Base-by-base conservation (phyloP, 1,140 invertebrate species). In the Tetranychus cinnabarinus region DNA sequence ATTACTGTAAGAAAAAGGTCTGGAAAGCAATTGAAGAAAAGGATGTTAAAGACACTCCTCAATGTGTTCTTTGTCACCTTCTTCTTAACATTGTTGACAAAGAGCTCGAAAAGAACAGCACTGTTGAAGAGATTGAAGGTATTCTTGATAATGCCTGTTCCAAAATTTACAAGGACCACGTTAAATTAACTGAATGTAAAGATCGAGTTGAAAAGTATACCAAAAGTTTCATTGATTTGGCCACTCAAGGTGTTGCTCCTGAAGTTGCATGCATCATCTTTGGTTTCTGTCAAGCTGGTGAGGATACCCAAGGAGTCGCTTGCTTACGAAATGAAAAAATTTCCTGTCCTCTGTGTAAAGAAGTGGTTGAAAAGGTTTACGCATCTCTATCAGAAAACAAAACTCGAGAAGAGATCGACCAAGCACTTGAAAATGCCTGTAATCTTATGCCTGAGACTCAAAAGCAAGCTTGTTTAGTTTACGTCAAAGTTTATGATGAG, bases 371-470 rank as follows among this genome's bases (percentile, higher is more conserved):
- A 34, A 36, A 15, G 23, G 23, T 23, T 23, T 23, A 23, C 23
- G 23, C 23, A 23, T 23, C 23, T 23, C 23, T 23, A 23, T 23
- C 23, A 23, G 23, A 23, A 12, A 47, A 47, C 46, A 47, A 47
- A 47, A 47, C 23, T 23, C 23, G 23, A 59, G 15, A 37, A 61
- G n/a, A 10, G 66, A 65, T 65, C 54, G 35, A 56, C 3, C 12
- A 66, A n/a, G 64, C 61, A 3, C 35, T 65, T 2, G 56, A 66
- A 31, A 23, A 59, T 36, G 64, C 66, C 47, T 65, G 64, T 36
- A 54, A 56, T 52, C 63, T 0, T 37, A 6, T 12, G 59, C 47
- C 42, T 45, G 63, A 15, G 2, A 33, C n/a, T 10, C 6, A 35
- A 46, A 36, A 62, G 66, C 47, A 46, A 55, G 12, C 61, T n/a